A percentile compares a stretch with the other conserved stretches of the same genome.
Evolutionary conservation across 2,113 vertebrate genomes (phyloP).

Genomic region (Ctenomys sociabilis): DNA sequence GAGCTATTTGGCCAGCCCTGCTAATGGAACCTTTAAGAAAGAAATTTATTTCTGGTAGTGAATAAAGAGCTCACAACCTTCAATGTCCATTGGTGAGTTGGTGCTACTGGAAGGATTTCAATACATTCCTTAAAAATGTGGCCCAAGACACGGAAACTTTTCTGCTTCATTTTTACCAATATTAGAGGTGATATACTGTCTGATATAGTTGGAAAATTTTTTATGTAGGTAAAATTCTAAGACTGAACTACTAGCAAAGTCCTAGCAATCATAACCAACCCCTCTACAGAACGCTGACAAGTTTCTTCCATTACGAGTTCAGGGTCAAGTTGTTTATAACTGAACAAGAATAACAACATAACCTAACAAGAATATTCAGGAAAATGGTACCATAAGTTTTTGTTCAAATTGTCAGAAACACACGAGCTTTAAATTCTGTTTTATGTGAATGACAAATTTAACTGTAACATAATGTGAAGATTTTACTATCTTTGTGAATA

Average conservation of each 20-base stretch:
- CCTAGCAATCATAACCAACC: not conserved
- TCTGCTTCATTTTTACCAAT: not conserved
- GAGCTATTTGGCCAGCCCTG: not conserved
- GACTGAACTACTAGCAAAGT: not conserved
- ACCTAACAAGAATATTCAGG: not conserved
- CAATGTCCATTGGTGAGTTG: slow-evolving; percentile 5
- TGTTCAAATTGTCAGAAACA: not conserved
- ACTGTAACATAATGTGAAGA: not conserved
- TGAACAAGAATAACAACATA: not conserved
- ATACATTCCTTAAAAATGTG: slow-evolving; percentile 25
- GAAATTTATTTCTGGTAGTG: slow-evolving; percentile 1
- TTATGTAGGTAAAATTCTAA: not conserved
- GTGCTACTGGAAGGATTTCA: not conserved
- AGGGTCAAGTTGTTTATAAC: not conserved
- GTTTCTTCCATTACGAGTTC: not conserved
- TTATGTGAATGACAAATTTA: not conserved
- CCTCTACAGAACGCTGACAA: not conserved
- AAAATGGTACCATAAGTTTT: not conserved
- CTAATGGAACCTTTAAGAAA: slow-evolving; percentile 48
- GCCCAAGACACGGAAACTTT: not conserved
- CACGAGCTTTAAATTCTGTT: not conserved
- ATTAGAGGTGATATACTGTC: not conserved
- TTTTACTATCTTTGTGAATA: not conserved
- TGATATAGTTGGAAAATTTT: slow-evolving; percentile 4
- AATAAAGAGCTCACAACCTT: not conserved